Evolutionary conservation across 2,797 vertebrate species (phyloP).

Genomic region (Triplophysa bombifrons): DNA sequence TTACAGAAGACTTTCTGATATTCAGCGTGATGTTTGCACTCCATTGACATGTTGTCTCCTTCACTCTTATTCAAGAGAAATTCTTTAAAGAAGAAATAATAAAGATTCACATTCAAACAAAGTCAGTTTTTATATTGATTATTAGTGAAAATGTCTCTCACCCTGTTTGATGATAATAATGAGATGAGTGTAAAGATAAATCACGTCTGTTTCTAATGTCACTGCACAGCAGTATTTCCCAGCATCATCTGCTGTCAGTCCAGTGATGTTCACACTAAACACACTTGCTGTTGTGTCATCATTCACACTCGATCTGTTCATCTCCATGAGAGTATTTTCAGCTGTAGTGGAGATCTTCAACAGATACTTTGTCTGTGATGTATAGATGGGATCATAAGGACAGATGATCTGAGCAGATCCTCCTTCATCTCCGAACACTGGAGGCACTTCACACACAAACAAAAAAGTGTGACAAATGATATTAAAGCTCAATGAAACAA

Average conservation of each 20-base stretch:
- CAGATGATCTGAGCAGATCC: constrained; percentile 35
- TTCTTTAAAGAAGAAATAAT: not conserved
- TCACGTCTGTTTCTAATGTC: constrained; percentile 6
- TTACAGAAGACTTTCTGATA: constrained; percentile 12
- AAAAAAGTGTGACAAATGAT: not conserved
- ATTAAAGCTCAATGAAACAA: no score
- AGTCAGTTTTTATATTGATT: not conserved
- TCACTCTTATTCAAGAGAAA: constrained; percentile 27
- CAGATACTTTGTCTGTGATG: constrained; percentile 15
- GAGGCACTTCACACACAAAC: not conserved
- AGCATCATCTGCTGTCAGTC: constrained; percentile 33
- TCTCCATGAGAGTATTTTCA: not conserved
- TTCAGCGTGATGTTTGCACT: constrained; percentile 25
- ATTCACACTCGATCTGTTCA: not conserved
- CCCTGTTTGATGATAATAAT: constrained; percentile 33
- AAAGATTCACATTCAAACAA: not conserved
- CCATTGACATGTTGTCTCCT: constrained; percentile 35
- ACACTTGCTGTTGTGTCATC: not conserved
- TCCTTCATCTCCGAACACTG: constrained; percentile 19
- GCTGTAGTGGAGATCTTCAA: constrained; percentile 12
- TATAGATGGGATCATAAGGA: constrained; percentile 21
- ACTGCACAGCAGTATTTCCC: constrained; percentile 47
- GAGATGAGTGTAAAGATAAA: constrained; percentile 29
- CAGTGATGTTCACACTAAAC: constrained; percentile 37
- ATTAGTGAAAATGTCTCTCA: constrained; percentile 4